Percentiles rank a stretch among this genome's conserved stretches.
phyloP scores from a whole-genome alignment of 2,797 vertebrate genomes.

The Enteromius argenteus region DNA sequence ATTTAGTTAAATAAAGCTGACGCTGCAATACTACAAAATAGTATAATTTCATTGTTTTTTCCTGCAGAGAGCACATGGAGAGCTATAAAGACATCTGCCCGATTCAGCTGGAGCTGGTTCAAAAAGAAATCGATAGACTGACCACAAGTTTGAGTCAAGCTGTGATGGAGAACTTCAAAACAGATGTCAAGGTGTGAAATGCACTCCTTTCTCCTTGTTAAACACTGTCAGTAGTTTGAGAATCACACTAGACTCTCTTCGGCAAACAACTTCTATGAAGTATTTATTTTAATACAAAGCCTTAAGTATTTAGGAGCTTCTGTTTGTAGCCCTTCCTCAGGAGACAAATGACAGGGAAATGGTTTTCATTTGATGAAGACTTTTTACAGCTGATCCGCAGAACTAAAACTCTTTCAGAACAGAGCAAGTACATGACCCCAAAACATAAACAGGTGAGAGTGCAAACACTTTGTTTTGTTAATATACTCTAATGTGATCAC shows the following conservation, averaged over 20 bases:
- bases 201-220: neutral
- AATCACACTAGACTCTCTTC: neutral
- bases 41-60: conserved; percentile 15
- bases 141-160: conserved; percentile 54
- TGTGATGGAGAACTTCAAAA: conserved; percentile 74
- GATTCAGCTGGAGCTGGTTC: conserved; percentile 60
- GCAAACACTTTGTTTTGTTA: neutral
- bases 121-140: conserved; percentile 66
- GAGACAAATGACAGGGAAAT: conserved; percentile 84
- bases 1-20: neutral
- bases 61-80: conserved; percentile 73
- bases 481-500: neutral
- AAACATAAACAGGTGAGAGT: conserved; percentile 77
- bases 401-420: conserved; percentile 68
- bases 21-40: neutral
- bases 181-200: conserved; percentile 69
- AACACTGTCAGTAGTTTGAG: neutral
- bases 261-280: neutral
- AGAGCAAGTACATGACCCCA: conserved; percentile 77
- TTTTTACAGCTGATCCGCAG: conserved; percentile 70
- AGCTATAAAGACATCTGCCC: conserved; percentile 59
- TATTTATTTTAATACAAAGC: neutral
- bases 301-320: neutral
- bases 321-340: conserved; percentile 74
- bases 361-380: conserved; percentile 77